Evolutionary conservation across 2,113 vertebrate species (phyloP), one percentile per base, ranked within the genome.

Genomic region (Heteronetta atricapilla): DNA sequence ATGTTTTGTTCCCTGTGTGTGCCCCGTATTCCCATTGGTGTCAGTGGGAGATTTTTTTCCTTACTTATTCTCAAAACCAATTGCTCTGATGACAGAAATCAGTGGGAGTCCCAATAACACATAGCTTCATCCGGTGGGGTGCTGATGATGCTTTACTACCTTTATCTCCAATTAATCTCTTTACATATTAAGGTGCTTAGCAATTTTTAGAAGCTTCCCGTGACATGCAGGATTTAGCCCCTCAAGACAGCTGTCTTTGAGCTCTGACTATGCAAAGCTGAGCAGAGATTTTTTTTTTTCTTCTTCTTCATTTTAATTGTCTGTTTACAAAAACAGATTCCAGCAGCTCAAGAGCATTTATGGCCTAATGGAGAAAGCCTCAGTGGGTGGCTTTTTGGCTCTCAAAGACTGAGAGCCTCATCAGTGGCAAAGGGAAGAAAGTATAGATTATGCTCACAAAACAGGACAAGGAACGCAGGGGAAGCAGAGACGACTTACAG

Each of bases 241-340:
- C 36, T 87, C 81, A 58, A 92, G 58, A 87, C 88, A 95, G 84
- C 90, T 95, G 88, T 76, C 88, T 87, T 62, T 52, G 74, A 46
- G 67, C 67, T 96, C 82, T 80, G 66, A 77, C 62, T 92, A 80
- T 8, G 58, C 56, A 85, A 90, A 93, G 29, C 66, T 18, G 28
- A 89, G 28, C 63, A 50, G 58, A 86, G 48, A 42, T 18, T 10
- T 74, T 76, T 85, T 76, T 85, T 81, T 88, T n/a, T n/a, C 44
- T 86, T 36, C 44, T 83, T 84, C 59, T 76, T 92, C 44, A 87
- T 90, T 96, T 89, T 95, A 92, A 96, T 95, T 95, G 63, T 66
- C 81, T 96, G 80, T 96, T 97, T 96, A 95, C 94, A 93, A 93
- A 96, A 96, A 96, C 70, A 95, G 81, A 94, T 91, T 94, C 92